phyloP scores from a whole-genome alignment of 2,113 vertebrate species.

The Erpornis zantholeuca region DNA sequence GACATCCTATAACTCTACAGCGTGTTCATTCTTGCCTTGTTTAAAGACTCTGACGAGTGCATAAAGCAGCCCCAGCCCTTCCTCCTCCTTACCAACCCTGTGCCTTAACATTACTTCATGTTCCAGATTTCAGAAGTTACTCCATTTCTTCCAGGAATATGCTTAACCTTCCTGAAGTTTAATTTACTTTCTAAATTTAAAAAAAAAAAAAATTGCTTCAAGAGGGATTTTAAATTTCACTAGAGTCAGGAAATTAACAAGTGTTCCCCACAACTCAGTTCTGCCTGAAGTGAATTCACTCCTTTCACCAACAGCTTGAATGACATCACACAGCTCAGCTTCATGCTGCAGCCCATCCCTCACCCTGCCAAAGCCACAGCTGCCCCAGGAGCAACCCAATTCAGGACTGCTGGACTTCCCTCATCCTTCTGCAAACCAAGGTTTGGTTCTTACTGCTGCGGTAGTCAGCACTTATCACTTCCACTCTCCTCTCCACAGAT shows the following conservation, averaged over 20 bases:
- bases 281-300: neutral
- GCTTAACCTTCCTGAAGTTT: neutral
- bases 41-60: neutral
- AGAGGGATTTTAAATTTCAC: neutral
- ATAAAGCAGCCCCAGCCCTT: neutral
- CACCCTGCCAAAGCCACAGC: neutral
- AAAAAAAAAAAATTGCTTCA: neutral
- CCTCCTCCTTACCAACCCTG: neutral
- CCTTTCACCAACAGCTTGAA: neutral
- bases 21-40: neutral
- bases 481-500: neutral
- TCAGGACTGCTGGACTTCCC: neutral
- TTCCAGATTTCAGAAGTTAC: neutral
- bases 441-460: accelerated
- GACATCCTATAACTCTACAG: neutral
- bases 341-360: neutral
- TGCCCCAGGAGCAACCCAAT: neutral
- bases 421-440: neutral
- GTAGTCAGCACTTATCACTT: neutral
- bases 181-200: neutral
- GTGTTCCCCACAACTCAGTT: neutral
- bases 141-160: neutral
- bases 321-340: neutral
- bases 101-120: neutral
- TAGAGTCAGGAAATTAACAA: neutral